phyloP scores from a whole-genome alignment of 2,888 invertebrate species.

The Nemotelus nigrinus region DNA sequence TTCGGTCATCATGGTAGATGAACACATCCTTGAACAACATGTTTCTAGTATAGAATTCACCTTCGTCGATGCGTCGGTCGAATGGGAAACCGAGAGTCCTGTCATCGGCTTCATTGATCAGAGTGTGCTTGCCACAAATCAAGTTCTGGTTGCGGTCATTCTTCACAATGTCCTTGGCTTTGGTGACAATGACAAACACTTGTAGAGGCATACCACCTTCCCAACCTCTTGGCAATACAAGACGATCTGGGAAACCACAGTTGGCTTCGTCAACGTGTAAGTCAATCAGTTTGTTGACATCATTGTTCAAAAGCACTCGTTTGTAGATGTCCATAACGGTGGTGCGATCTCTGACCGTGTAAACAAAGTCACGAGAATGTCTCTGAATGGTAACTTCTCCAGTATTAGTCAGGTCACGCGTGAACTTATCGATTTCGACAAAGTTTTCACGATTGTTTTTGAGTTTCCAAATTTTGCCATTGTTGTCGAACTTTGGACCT shows the following conservation, averaged over 20 bases:
- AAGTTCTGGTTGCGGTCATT: constrained; percentile 39
- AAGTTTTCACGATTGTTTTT: constrained; percentile 69
- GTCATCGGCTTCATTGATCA: constrained; percentile 64
- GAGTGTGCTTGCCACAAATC: constrained; percentile 53
- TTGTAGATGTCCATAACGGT: constrained; percentile 65
- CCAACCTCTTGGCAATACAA: constrained; percentile 73
- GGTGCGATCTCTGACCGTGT: constrained; percentile 70
- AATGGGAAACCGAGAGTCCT: constrained; percentile 66
- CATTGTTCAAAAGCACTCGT: constrained; percentile 65
- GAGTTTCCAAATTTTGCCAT: constrained; percentile 64
- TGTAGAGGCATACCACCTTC: constrained; percentile 72
- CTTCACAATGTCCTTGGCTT: constrained; percentile 39
- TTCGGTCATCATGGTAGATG: constrained; percentile 64
- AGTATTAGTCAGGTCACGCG: constrained; percentile 59
- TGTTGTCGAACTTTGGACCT: constrained; percentile 74
- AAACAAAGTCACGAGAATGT: constrained; percentile 58
- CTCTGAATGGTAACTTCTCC: constrained; percentile 55
- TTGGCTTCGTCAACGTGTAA: constrained; percentile 66
- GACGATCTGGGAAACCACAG: constrained; percentile 71
- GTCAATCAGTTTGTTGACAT: constrained; percentile 65
- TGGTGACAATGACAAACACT: constrained; percentile 68
- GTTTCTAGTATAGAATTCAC: constrained; percentile 65
- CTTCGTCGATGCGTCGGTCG: constrained; percentile 66
- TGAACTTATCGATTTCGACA: constrained; percentile 71
- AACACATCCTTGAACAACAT: constrained; percentile 69